Evolutionary conservation across 2,113 vertebrate species (phyloP).

Genomic region (Anseranas semipalmata): DNA sequence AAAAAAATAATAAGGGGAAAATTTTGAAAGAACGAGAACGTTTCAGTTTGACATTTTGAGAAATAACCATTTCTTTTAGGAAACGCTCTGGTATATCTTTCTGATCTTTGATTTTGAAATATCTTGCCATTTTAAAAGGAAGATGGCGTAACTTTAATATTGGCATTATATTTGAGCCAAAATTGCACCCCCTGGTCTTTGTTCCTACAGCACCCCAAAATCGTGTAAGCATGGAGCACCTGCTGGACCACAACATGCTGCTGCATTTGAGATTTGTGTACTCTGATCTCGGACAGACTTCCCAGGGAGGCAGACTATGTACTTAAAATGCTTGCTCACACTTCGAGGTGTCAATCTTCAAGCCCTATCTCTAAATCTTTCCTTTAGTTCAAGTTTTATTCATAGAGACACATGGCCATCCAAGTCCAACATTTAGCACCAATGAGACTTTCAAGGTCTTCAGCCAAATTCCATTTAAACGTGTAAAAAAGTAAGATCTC

Average conservation of each 20-base stretch:
- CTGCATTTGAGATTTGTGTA: accelerated
- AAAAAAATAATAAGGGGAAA: neutral
- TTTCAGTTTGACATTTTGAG: neutral
- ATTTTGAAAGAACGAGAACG: neutral
- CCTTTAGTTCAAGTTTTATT: too few species aligned
- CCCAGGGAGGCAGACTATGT: neutral
- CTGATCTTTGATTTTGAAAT: neutral
- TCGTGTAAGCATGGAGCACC: neutral
- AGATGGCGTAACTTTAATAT: neutral
- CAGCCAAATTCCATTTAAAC: neutral
- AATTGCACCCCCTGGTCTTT: neutral
- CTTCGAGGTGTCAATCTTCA: neutral
- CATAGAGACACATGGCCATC: accelerated
- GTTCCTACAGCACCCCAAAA: neutral
- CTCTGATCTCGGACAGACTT: neutral
- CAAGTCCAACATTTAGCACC: neutral
- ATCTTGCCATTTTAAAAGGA: neutral
- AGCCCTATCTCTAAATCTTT: neutral
- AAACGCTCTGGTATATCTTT: neutral
- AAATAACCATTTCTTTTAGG: neutral
- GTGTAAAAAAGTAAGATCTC: neutral
- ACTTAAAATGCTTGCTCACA: neutral
- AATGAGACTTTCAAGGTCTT: neutral
- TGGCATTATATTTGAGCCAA: neutral
- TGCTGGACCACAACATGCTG: neutral